phyloP scores from a whole-genome alignment of 1,140 invertebrate species.

The Eubasilissa regina region DNA sequence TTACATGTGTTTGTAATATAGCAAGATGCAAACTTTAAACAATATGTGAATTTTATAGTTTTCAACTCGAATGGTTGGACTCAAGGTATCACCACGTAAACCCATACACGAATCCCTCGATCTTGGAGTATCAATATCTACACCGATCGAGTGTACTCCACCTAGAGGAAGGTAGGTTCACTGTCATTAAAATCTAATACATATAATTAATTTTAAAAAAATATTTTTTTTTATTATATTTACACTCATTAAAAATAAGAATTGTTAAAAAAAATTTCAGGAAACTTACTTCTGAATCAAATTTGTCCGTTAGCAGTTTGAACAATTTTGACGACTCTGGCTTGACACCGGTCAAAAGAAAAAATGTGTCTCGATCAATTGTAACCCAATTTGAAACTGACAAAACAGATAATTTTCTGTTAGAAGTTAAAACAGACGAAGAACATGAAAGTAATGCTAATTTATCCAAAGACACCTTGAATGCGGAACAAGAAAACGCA shows the following conservation, averaged over 20 bases:
- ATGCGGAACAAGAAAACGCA: background rate
- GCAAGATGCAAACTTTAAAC: no score
- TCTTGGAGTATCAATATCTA: background rate
- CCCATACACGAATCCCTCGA: constrained; percentile 47
- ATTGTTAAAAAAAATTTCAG: constrained; percentile 23
- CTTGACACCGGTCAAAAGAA: background rate
- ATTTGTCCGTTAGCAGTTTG: constrained; percentile 6
- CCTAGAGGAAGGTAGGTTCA: constrained; percentile 38
- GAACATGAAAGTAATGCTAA: background rate
- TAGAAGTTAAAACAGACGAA: background rate
- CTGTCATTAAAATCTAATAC: no score
- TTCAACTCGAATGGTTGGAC: background rate
- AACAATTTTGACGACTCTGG: constrained; percentile 25
- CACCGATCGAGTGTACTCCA: constrained; percentile 28
- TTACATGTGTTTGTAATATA: no score
- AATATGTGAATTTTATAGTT: background rate
- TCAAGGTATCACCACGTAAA: constrained; percentile 48
- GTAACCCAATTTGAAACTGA: background rate
- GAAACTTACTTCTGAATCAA: constrained; percentile 33
- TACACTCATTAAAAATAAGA: background rate
- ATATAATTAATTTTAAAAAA: no score
- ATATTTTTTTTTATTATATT: background rate
- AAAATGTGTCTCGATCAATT: background rate
- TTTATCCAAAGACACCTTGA: constrained; percentile 8
- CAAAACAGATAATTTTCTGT: background rate